Percentiles rank a stretch among this genome's conserved stretches.
phyloP scores from a whole-genome alignment of 2,888 invertebrate genomes.

The Diabrotica balteata region DNA sequence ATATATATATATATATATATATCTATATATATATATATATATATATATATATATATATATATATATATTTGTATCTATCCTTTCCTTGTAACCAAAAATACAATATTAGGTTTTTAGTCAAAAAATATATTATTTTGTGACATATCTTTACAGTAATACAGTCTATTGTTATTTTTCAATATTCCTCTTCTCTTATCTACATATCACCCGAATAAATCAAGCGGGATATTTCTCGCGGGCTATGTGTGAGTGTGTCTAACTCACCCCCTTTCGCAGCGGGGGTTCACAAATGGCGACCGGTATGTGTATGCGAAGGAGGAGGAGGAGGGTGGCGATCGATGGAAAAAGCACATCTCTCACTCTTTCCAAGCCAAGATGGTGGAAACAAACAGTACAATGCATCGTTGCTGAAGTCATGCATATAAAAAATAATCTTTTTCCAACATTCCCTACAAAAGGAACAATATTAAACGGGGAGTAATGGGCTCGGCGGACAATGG shows the following conservation, averaged over 20 bases:
- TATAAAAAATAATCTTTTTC: constrained; percentile 54
- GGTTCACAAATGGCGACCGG: constrained; percentile 24
- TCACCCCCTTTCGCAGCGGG: constrained; percentile 20
- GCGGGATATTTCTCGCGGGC: constrained; percentile 18
- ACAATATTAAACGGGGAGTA: constrained; percentile 22
- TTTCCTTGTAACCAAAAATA: no score
- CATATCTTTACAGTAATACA: no score
- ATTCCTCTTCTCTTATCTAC: not conserved
- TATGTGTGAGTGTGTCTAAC: constrained; percentile 16
- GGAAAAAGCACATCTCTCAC: constrained; percentile 56
- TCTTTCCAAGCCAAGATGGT: constrained; percentile 56
- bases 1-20: no score
- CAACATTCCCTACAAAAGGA: constrained; percentile 25
- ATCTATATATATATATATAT: no score
- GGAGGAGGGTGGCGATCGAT: constrained; percentile 48
- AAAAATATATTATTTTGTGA: no score
- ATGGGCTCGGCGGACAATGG: constrained; percentile 5
- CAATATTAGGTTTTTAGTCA: no score
- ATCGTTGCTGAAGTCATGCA: constrained; percentile 57
- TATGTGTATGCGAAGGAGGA: not conserved
- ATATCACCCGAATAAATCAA: not conserved
- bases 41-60: no score
- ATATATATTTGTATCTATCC: no score
- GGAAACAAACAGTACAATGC: constrained; percentile 59
- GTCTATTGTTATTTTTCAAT: no score